Evolutionary conservation across 2,888 invertebrate species (phyloP), one percentile per base, ranked within the genome.

Genomic region (Leucoptera coffeella): DNA sequence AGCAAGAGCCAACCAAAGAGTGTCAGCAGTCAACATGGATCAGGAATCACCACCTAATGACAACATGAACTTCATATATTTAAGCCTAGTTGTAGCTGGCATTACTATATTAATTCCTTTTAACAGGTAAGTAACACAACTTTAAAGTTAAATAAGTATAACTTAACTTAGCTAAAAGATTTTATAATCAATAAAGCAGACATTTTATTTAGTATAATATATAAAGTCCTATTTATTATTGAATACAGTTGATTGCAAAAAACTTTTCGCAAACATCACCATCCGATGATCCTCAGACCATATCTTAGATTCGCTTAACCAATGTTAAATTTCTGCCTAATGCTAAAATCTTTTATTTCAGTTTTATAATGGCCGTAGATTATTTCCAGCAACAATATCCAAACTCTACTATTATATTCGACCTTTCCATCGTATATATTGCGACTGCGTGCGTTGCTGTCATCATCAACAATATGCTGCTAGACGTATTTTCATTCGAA

Each of bases 321-420:
- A n/a, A n/a, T n/a, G n/a, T n/a, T n/a, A n/a, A n/a, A n/a, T n/a
- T n/a, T n/a, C n/a, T n/a, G n/a, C n/a, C n/a, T n/a, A n/a, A n/a
- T n/a, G n/a, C n/a, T n/a, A n/a, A n/a, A n/a, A n/a, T n/a, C n/a
- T n/a, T n/a, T n/a, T n/a, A n/a, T n/a, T n/a, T n/a, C 69, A 90
- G 91, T 50, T 93, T 93, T 54, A 89, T 93, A 47, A 90, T 91
- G 61, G 92, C 93, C 6, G 89, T 90, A 40, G 93, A 93, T 60
- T 93, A 89, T 60, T 93, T 90, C 67, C 88, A 90, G 61, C 73
- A 75, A 12, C 78, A 85, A 38, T 92, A 87, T 52, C 90, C 89
- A 1, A 81, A 81, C 29, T 80, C 86, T 1, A 85, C 87, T 2
- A 89, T 93, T 33, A 85, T 92, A 43, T 85, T 93, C 51, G 93